Conservation (phyloP, 2,113 vertebrate species). For the Lampris megalopsis region DNA sequence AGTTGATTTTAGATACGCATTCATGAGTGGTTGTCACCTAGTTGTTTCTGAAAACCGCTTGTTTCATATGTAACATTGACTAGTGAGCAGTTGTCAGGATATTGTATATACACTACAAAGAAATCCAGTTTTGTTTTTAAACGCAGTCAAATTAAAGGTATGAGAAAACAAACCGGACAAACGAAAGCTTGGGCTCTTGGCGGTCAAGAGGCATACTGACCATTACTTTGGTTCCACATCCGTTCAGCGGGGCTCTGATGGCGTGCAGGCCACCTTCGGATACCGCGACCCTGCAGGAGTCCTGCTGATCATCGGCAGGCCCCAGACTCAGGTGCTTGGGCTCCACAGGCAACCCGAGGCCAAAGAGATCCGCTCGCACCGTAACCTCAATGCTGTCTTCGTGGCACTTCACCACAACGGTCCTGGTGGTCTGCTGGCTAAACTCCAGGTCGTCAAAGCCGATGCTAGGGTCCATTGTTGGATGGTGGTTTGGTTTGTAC, state of each 20-base stretch:
- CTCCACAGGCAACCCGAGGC: background rate
- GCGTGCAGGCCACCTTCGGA: background rate
- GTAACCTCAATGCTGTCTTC: conserved; percentile 41
- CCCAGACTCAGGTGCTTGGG: conserved; percentile 19
- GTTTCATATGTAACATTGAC: too few species aligned
- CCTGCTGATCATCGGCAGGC: background rate
- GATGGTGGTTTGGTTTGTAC: background rate
- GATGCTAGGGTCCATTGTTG: background rate
- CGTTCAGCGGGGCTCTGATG: conserved; percentile 36
- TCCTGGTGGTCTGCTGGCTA: background rate
- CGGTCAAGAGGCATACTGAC: conserved; percentile 12
- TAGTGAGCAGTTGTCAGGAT: background rate
- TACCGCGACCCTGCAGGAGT: conserved; percentile 1
- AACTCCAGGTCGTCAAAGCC: background rate
- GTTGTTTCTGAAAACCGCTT: too few species aligned
- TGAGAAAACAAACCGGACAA: too few species aligned
- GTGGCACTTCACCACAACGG: conserved; percentile 42
- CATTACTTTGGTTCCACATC: conserved; percentile 33
- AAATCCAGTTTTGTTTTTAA: too few species aligned
- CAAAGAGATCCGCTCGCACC: conserved; percentile 28
- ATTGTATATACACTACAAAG: background rate
- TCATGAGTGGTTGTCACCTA: too few species aligned
- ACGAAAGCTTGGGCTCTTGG: too few species aligned
- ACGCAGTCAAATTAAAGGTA: too few species aligned
- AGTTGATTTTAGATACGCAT: too few species aligned